A percentile compares a stretch with the other conserved stretches of the same genome.
phyloP scores from a whole-genome alignment of 2,888 invertebrate species.

The Halictus quadricinctus region DNA sequence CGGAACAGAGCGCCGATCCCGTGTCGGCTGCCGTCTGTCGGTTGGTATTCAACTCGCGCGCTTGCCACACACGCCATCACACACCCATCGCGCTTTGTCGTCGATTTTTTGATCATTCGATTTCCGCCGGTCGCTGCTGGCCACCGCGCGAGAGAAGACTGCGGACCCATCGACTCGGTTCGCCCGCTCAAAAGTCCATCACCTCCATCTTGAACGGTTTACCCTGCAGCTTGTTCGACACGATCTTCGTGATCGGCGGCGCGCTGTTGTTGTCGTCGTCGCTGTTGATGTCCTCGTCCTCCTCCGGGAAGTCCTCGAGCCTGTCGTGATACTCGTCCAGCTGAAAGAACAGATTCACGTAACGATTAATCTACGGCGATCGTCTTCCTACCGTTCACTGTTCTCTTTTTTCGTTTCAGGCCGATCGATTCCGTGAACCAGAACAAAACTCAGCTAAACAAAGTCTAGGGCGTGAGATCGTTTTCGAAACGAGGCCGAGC shows the following conservation, averaged over 20 bases:
- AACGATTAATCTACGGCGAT: not conserved
- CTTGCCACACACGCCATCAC: not conserved
- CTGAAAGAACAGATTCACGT: constrained; percentile 72
- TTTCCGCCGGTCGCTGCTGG: not conserved
- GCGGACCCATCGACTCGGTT: constrained; percentile 7
- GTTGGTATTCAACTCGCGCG: not conserved
- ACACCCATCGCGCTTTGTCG: not conserved
- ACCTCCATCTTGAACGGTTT: constrained; percentile 85
- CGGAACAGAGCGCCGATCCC: constrained; percentile 31
- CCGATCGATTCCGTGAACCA: not conserved
- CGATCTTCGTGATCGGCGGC: constrained; percentile 78
- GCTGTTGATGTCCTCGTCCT: constrained; percentile 82
- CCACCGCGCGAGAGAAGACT: constrained; percentile 10
- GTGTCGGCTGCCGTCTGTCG: not conserved
- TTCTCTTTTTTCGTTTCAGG: not conserved
- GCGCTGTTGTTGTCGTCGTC: constrained; percentile 80
- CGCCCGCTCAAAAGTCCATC: constrained; percentile 57
- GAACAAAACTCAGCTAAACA: constrained; percentile 39
- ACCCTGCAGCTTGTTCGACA: constrained; percentile 79
- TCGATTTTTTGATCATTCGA: constrained; percentile 9
- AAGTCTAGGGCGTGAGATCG: constrained; percentile 26
- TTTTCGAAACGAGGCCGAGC: constrained; percentile 20
- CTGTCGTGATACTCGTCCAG: constrained; percentile 83
- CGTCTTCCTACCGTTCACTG: not conserved
- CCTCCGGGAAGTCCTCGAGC: constrained; percentile 82